Conservation (phyloP, 64 coral and sea anemone species). For the Montipora capricornis region DNA sequence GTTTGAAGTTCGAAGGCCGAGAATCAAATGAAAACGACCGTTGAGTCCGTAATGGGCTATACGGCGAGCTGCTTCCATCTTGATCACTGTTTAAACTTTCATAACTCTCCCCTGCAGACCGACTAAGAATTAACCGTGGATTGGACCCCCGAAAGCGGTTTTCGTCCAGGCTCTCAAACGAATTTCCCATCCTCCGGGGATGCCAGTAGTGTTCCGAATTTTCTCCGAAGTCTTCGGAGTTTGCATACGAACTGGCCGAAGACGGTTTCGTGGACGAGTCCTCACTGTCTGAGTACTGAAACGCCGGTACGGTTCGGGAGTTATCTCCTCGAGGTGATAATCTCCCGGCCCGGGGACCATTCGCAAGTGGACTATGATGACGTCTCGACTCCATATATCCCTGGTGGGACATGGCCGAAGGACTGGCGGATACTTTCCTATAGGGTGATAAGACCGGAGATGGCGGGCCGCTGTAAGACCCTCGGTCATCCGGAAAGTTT, state of each 20-base stretch:
- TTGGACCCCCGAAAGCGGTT: slow-evolving; percentile 51
- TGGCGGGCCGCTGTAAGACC: slow-evolving; percentile 39
- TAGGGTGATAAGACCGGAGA: slow-evolving; percentile 51
- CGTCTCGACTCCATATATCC: slow-evolving; percentile 29
- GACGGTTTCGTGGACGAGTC: slow-evolving; percentile 91
- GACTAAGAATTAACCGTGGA: slow-evolving; percentile 44
- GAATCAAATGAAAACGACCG: slow-evolving; percentile 73
- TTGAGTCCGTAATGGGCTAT: slow-evolving; percentile 36
- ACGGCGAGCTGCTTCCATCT: slow-evolving; percentile 63
- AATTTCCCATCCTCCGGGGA: slow-evolving; percentile 60
- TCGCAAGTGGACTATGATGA: slow-evolving; percentile 40
- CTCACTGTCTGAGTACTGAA: slow-evolving; percentile 93
- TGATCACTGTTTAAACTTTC: slow-evolving; percentile 86
- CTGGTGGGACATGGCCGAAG: slow-evolving; percentile 43
- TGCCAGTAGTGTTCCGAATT: slow-evolving; percentile 59
- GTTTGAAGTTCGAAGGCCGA: slow-evolving; percentile 34
- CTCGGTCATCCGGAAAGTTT: slow-evolving; percentile 16
- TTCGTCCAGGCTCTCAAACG: slow-evolving; percentile 64
- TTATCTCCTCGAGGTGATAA: slow-evolving; percentile 30
- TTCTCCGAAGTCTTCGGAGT: slow-evolving; percentile 89
- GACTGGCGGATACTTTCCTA: slow-evolving; percentile 70
- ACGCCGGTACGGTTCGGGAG: slow-evolving; percentile 64
- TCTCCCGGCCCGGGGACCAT: slow-evolving; percentile 43
- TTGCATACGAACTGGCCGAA: slow-evolving; percentile 79
- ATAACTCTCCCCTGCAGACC: slow-evolving; percentile 63